Evolutionary conservation across 64 coral and sea anemone species (phyloP).

Genomic region (Hydrozoanthus tunicans): DNA sequence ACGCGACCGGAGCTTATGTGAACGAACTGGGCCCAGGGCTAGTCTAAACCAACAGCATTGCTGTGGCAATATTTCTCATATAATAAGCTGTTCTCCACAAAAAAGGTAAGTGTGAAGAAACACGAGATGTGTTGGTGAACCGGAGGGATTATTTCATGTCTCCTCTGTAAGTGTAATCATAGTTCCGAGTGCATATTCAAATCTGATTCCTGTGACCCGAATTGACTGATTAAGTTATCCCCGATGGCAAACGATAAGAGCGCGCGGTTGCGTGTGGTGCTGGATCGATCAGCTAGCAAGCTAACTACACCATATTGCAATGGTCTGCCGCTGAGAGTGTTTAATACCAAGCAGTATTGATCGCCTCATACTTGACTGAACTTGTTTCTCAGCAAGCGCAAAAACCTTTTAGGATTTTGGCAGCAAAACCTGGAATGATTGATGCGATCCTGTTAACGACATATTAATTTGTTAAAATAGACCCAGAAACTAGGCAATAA

Average conservation of each 20-base stretch:
- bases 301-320: neutral
- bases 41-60: neutral
- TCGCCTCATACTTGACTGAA: neutral
- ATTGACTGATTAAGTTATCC: constrained; percentile 50
- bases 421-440: constrained; percentile 46
- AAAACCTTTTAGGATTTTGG: constrained; percentile 34
- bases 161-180: neutral
- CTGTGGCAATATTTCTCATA: neutral
- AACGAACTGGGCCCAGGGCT: constrained; percentile 4
- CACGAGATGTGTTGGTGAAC: neutral
- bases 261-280: neutral
- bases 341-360: neutral
- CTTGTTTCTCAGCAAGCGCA: constrained; percentile 11
- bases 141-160: neutral
- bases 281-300: neutral
- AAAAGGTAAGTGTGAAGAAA: constrained; percentile 23
- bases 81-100: neutral
- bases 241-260: constrained; percentile 57
- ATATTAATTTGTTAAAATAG: constrained; percentile 44
- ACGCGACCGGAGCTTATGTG: neutral
- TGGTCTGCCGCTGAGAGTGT: neutral
- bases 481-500: neutral
- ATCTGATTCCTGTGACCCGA: constrained; percentile 55
- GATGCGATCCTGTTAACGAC: constrained; percentile 56
- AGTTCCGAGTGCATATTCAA: constrained; percentile 1